phyloP scores from a whole-genome alignment of 2,797 vertebrate genomes.

The Macroramphosus scolopax region DNA sequence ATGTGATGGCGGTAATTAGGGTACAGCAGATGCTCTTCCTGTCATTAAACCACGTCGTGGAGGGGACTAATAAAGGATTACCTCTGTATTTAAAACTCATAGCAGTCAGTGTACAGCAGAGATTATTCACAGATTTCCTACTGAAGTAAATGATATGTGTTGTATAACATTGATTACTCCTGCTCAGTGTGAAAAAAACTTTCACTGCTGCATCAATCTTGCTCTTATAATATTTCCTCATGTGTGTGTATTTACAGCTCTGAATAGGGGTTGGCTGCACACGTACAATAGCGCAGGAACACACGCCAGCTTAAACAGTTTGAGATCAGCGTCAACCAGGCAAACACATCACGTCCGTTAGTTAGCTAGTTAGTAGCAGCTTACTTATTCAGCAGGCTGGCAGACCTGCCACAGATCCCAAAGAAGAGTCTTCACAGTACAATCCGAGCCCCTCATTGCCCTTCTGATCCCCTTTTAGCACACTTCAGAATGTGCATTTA shows the following conservation, averaged over 20 bases:
- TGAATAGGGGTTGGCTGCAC: slow-evolving; percentile 6
- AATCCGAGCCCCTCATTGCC: slow-evolving; percentile 3
- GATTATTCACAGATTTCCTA: no score
- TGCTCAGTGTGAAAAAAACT: no score
- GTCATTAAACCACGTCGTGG: slow-evolving; percentile 28
- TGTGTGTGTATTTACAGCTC: slow-evolving; percentile 37
- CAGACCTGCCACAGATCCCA: slow-evolving; percentile 11
- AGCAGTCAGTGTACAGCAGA: no score
- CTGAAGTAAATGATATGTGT: no score
- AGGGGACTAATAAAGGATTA: no score
- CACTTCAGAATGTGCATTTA: slow-evolving; percentile 8
- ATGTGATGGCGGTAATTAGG: slow-evolving; percentile 19
- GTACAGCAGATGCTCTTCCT: slow-evolving; percentile 20
- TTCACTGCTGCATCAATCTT: neutral
- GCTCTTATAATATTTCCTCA: no score
- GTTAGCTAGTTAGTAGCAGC: no score
- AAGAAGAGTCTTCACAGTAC: slow-evolving; percentile 29
- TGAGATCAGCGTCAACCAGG: slow-evolving; percentile 8
- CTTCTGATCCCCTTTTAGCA: neutral
- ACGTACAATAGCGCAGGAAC: slow-evolving; percentile 22
- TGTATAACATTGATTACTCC: no score
- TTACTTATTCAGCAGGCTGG: slow-evolving; percentile 22
- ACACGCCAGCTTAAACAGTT: no score
- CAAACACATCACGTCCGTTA: slow-evolving; percentile 3
- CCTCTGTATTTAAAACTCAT: no score